These are phyloP conservation scores for Acropora yongei DNA, from an alignment of 64 coral and sea anemone species.

Conservation along the genomic window DNA sequence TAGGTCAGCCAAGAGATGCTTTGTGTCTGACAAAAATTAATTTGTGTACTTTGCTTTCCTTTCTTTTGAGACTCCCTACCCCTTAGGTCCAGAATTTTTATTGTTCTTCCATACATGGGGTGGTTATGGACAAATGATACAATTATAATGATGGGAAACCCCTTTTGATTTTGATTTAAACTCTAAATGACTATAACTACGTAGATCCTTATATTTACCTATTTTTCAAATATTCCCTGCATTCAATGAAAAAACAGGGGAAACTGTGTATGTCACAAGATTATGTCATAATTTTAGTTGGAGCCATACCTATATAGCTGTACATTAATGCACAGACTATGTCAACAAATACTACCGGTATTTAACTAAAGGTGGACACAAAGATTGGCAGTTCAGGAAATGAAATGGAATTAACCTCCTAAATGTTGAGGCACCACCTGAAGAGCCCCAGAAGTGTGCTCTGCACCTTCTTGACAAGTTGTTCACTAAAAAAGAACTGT, in stretches of 20 bases:
- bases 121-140: background rate
- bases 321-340: slow-evolving; percentile 5
- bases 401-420: background rate
- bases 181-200: background rate
- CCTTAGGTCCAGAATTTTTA: background rate
- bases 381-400: background rate
- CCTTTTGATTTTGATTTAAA: background rate
- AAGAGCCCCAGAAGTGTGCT: too few relatives aligned
- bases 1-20: background rate
- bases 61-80: background rate
- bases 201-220: background rate
- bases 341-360: background rate
- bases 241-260: background rate
- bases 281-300: background rate
- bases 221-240: background rate
- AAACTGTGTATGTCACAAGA: background rate
- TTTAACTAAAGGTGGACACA: background rate
- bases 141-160: background rate
- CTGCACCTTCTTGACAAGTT: background rate
- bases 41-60: background rate
- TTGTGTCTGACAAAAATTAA: background rate
- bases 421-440: background rate
- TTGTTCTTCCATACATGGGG: background rate
- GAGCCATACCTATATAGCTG: background rate
- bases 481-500: background rate